Evolutionary conservation across 1,140 invertebrate species (phyloP).

Genomic region (Microplitis demolitor): DNA sequence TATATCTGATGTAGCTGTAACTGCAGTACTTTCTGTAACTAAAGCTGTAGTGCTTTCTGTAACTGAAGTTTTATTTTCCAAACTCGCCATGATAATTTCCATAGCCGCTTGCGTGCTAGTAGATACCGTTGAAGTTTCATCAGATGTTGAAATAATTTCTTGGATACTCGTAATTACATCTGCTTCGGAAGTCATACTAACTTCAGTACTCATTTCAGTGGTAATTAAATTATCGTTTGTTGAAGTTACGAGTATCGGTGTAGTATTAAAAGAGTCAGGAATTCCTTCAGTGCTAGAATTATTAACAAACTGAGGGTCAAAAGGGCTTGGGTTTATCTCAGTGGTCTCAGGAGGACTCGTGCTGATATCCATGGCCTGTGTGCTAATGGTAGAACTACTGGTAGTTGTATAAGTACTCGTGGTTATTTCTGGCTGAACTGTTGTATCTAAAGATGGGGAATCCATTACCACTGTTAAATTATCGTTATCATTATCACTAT

Average conservation of each 20-base stretch:
- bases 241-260: slow-evolving; percentile 6
- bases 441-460: slow-evolving; percentile 36
- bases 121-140: slow-evolving; percentile 16
- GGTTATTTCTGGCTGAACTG: slow-evolving; percentile 32
- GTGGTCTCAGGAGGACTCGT: slow-evolving; percentile 22
- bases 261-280: background rate
- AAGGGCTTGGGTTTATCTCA: slow-evolving; percentile 6
- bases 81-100: slow-evolving; percentile 4
- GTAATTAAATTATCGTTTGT: background rate
- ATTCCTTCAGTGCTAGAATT: background rate
- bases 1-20: background rate
- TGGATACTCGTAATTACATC: slow-evolving; percentile 14
- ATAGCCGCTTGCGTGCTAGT: background rate
- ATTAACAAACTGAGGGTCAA: background rate
- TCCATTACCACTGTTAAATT: slow-evolving; percentile 35
- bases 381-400: too few species aligned
- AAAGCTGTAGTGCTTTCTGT: background rate
- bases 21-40: background rate
- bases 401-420: too few species aligned
- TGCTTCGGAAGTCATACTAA: slow-evolving; percentile 10
- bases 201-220: slow-evolving; percentile 9
- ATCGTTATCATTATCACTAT: slow-evolving; percentile 38
- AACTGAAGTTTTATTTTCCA: background rate
- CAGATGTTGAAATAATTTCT: background rate
- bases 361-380: slow-evolving; percentile 25